These are phyloP conservation scores for Eulacestoma nigropectus DNA, from an alignment of 2,113 vertebrate genomes.

Conservation along the genomic window DNA sequence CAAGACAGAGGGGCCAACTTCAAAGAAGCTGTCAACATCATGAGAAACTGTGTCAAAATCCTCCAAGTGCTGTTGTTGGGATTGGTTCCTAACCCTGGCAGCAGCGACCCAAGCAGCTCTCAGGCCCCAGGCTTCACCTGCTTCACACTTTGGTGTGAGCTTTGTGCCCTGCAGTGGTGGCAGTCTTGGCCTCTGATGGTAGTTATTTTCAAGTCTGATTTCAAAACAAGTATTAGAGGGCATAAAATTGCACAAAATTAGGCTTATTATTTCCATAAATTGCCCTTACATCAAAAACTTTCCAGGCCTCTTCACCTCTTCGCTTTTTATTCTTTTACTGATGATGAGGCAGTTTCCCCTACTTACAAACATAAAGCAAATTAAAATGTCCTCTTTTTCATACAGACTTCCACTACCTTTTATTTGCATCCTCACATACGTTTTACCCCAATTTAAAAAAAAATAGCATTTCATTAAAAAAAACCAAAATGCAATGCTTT, in stretches of 20 bases:
- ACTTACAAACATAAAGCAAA: background rate
- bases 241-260: background rate
- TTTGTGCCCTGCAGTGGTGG: background rate
- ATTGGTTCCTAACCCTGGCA: accelerated
- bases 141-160: background rate
- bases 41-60: background rate
- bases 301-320: background rate
- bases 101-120: background rate
- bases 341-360: background rate
- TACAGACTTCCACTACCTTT: background rate
- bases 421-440: background rate
- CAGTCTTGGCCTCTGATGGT: background rate
- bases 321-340: background rate
- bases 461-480: background rate
- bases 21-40: background rate
- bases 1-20: background rate
- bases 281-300: background rate
- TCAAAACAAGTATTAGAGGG: background rate
- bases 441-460: background rate
- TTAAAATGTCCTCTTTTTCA: background rate
- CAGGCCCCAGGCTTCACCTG: background rate
- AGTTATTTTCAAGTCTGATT: background rate
- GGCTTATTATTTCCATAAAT: background rate
- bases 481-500: background rate
- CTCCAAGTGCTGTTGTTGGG: background rate